phyloP scores from a whole-genome alignment of 2,888 invertebrate species.

The Fragum whitleyi region DNA sequence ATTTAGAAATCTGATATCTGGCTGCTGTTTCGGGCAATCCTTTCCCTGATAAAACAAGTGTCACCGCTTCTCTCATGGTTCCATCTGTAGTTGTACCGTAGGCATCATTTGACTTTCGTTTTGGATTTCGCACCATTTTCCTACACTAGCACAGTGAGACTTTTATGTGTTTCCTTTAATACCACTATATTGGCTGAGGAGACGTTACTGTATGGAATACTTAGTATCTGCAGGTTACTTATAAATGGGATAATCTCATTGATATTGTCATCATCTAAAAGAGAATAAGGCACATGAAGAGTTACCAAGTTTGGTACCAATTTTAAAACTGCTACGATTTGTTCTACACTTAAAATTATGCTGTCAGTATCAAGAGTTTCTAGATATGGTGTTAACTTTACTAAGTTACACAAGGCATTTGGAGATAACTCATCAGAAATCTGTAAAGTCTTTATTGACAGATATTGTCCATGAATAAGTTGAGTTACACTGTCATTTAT shows the following conservation, averaged over 20 bases:
- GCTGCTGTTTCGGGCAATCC: background rate
- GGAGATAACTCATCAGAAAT: slow-evolving; percentile 1
- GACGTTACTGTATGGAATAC: background rate
- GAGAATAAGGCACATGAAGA: background rate
- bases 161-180: background rate
- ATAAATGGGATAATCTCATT: background rate
- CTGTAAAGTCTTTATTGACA: background rate
- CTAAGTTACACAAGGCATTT: background rate
- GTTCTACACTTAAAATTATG: background rate
- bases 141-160: background rate
- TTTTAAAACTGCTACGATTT: background rate
- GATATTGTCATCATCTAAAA: too few relatives aligned
- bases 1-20: background rate
- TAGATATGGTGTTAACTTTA: background rate
- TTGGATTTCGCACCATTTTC: background rate
- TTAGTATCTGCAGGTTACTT: background rate
- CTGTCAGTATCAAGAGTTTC: slow-evolving; percentile 11
- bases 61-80: background rate
- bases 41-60: background rate
- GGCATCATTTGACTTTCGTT: background rate
- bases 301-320: background rate
- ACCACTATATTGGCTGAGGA: background rate
- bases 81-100: background rate
- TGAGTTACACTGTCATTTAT: background rate
- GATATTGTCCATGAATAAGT: background rate